Base-by-base conservation (phyloP, 2,113 vertebrate genomes). In the Dasyornis broadbenti region DNA sequence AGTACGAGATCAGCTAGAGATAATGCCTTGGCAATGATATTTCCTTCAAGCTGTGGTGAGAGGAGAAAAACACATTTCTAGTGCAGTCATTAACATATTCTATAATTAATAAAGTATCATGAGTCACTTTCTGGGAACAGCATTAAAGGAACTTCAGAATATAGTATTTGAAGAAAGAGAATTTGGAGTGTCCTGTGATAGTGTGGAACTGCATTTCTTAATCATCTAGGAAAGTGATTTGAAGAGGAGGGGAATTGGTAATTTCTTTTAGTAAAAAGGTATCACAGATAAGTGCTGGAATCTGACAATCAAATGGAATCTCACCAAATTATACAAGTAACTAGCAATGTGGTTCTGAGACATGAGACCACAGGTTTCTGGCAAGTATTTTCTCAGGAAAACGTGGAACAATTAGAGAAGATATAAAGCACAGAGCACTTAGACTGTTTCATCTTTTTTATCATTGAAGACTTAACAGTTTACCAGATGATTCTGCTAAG, bases 51-150 rank as follows among this genome's bases (percentile, higher is more conserved):
- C 14, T 84, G 44, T n/a, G 23, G 44, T 70, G 33, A 92, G 66
- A 92, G 73, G 39, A 89, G 26, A 70, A 82, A 95, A 90, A 39
- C 10, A 76, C 16, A 47, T 66, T 93, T 95, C 61, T 64, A 69
- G 26, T 50, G 56, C 64, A 88, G 50, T 88, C 85, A 91, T 90
- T 83, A 95, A 72, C 69, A 78, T 90, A 91, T 49, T 92, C 69
- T 64, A 65, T 86, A 93, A 95, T 92, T 94, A 95, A 83, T 94
- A 64, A 83, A 86, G 75, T 83, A 50, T 49, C 50, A 40, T 92
- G 68, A 83, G 68, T 95, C 82, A 96, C 15, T 90, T 93, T 93
- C 90, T 92, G 86, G 92, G 72, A 95, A 88, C 24, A 44, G 16
- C 17, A 94, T 86, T 83, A 92, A 96, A 92, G 37, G 49, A 81